Conservation (phyloP, 2,113 vertebrate genomes). For the Melanotaenia duboulayi region DNA sequence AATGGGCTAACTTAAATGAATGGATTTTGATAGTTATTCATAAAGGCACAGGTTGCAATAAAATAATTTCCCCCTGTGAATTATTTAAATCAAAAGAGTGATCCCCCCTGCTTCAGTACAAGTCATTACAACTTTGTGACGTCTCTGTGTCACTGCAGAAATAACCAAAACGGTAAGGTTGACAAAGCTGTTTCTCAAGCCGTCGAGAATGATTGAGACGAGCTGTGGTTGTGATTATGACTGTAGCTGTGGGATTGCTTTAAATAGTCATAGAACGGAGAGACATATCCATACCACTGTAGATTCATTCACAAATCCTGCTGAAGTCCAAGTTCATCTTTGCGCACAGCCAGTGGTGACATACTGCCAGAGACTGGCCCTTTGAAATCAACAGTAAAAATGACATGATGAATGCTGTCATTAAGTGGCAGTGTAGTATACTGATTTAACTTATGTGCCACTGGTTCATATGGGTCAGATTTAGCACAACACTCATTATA, state of each 20-base stretch:
- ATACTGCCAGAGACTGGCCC: neutral
- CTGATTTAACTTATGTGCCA: neutral
- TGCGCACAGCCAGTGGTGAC: neutral
- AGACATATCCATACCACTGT: neutral
- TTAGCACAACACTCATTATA: too few relatives aligned
- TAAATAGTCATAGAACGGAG: neutral
- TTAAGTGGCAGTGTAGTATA: neutral
- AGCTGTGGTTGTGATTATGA: slow-evolving; percentile 14
- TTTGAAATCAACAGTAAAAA: neutral
- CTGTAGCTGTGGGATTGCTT: neutral
- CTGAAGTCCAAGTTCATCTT: neutral
- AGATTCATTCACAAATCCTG: slow-evolving; percentile 6
- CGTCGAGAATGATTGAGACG: neutral
- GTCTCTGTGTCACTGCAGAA: neutral
- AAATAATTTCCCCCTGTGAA: neutral
- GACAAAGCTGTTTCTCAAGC: neutral
- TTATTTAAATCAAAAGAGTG: too few relatives aligned
- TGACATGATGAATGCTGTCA: neutral
- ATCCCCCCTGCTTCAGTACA: too few relatives aligned
- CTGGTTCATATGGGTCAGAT: too few relatives aligned
- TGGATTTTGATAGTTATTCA: neutral
- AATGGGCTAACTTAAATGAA: neutral
- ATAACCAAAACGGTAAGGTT: neutral
- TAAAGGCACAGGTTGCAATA: neutral
- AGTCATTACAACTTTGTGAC: neutral